phyloP scores from a whole-genome alignment of 2,797 vertebrate genomes.

The Naso thynnoides region DNA sequence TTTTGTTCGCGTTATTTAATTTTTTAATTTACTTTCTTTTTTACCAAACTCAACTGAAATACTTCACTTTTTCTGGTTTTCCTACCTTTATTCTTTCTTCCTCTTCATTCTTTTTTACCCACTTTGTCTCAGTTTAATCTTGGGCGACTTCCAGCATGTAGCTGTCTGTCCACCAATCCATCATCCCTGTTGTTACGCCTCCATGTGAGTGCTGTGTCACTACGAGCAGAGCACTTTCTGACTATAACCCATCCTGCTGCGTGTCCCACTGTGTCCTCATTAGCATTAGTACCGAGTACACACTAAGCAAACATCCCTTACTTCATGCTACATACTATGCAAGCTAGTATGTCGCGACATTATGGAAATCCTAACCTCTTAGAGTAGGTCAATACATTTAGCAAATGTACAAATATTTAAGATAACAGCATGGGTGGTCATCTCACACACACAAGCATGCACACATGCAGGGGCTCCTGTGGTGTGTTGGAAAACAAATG shows the following conservation, averaged over 20 bases:
- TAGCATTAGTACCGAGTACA: constrained; percentile 57
- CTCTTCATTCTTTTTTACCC: constrained; percentile 35
- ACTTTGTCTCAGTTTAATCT: constrained; percentile 70
- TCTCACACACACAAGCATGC: constrained; percentile 5
- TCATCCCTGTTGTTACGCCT: constrained; percentile 61
- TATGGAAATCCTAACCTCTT: constrained; percentile 57
- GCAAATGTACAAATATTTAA: constrained; percentile 61
- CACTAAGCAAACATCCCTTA: constrained; percentile 47
- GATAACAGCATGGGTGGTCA: constrained; percentile 46
- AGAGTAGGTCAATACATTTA: constrained; percentile 70
- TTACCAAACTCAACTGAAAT: constrained; percentile 30
- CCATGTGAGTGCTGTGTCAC: constrained; percentile 59
- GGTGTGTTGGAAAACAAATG: constrained; percentile 38
- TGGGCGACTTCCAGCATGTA: constrained; percentile 89
- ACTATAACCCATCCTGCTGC: constrained; percentile 34
- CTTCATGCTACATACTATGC: constrained; percentile 72
- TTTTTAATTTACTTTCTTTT: constrained; percentile 25
- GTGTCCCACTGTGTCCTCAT: constrained; percentile 45
- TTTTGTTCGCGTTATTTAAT: constrained; percentile 50
- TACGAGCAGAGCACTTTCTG: constrained; percentile 59
- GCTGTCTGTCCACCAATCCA: constrained; percentile 75
- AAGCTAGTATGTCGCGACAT: constrained; percentile 74
- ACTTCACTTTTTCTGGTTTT: background rate
- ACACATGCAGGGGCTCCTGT: constrained; percentile 54
- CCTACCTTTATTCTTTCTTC: constrained; percentile 36